A percentile compares a stretch with the other conserved stretches of the same genome.
Evolutionary conservation across 2,113 vertebrate species (phyloP).

Genomic region (Microtus richardsoni): DNA sequence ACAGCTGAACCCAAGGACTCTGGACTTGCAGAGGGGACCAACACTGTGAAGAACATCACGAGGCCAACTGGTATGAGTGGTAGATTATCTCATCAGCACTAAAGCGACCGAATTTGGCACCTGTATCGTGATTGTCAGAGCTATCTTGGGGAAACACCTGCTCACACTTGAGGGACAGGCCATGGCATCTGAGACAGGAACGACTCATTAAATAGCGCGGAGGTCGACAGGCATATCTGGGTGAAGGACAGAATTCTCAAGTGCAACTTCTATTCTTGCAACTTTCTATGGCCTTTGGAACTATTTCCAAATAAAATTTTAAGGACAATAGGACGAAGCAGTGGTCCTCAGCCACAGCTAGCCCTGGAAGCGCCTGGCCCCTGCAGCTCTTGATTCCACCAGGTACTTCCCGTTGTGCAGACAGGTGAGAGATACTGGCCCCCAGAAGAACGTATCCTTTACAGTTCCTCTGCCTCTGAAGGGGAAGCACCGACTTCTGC

Average conservation of each 20-base stretch:
- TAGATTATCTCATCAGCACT: background rate
- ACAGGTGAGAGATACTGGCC: background rate
- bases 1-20: background rate
- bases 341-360: background rate
- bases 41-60: background rate
- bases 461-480: background rate
- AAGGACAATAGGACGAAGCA: background rate
- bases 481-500: background rate
- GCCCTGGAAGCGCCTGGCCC: background rate
- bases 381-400: background rate
- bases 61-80: background rate
- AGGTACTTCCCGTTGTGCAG: background rate
- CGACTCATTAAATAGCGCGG: background rate
- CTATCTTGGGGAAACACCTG: background rate
- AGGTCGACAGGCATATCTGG: background rate
- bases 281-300: conserved; percentile 25
- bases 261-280: background rate
- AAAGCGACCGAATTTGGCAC: background rate
- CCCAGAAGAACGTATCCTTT: background rate
- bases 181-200: background rate
- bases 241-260: background rate
- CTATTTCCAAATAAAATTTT: background rate
- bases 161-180: background rate
- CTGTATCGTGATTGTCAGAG: background rate
- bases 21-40: background rate